Evolutionary conservation across 2,888 invertebrate genomes (phyloP).

Genomic region (Diabrotica balteata): DNA sequence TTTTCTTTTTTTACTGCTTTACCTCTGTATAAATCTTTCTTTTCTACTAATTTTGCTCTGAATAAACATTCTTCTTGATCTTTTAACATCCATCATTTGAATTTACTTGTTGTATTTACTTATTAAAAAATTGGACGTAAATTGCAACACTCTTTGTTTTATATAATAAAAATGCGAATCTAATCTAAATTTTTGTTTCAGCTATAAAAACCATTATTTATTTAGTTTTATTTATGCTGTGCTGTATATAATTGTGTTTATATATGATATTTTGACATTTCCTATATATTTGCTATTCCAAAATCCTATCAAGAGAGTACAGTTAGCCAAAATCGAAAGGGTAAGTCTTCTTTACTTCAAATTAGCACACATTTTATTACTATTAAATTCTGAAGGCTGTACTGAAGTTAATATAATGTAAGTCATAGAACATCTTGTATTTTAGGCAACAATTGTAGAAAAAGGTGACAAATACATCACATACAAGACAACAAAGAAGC

Average conservation of each 20-base stretch:
- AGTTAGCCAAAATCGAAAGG: constrained; percentile 20
- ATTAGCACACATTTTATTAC: too few species aligned
- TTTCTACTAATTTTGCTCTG: too few species aligned
- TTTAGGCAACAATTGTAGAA: constrained; percentile 25
- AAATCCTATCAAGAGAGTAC: constrained; percentile 21
- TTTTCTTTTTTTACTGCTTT: too few species aligned
- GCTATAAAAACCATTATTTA: constrained; percentile 18
- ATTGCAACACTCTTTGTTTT: too few species aligned
- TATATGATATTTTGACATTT: constrained; percentile 29
- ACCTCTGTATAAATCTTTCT: too few species aligned
- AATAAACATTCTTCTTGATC: too few species aligned
- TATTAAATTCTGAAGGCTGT: not conserved
- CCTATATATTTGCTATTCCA: constrained; percentile 29
- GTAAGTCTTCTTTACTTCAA: constrained; percentile 16
- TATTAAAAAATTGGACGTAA: too few species aligned
- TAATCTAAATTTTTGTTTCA: constrained; percentile 19
- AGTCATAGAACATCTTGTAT: not conserved
- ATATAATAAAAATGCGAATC: not conserved
- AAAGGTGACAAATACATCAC: constrained; percentile 61
- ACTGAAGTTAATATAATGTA: not conserved
- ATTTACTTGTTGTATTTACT: too few species aligned
- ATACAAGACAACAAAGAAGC: constrained; percentile 74
- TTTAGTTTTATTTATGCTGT: constrained; percentile 13
- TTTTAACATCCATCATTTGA: too few species aligned
- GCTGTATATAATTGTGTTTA: constrained; percentile 13